Percentiles rank a stretch among this genome's conserved stretches.
These are phyloP conservation scores for Rallus limicola DNA, from an alignment of 2,113 vertebrate genomes.

Conservation along the genomic window DNA sequence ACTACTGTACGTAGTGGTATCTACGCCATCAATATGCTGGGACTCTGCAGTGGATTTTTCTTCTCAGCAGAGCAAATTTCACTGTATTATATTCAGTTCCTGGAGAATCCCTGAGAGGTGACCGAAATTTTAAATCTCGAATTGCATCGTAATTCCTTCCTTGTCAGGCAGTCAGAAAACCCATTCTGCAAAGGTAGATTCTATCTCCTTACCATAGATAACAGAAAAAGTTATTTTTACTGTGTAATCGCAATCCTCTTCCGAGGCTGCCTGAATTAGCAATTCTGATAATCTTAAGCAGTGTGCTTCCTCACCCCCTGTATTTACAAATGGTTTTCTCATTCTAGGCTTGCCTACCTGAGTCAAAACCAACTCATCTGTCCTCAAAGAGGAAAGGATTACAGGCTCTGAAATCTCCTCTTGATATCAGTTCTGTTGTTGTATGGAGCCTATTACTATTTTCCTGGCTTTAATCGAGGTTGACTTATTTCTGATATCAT, in stretches of 20 bases:
- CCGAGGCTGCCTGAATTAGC: slow-evolving; percentile 14
- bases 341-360: background rate
- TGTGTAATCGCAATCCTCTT: background rate
- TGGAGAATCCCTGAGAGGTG: slow-evolving; percentile 7
- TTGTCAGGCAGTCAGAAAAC: background rate
- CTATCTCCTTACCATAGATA: background rate
- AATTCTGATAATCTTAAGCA: background rate
- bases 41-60: background rate
- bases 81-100: background rate
- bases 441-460: background rate
- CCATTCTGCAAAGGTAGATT: background rate
- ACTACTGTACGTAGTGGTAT: background rate
- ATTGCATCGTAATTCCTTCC: background rate
- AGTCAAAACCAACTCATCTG: background rate
- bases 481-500: background rate
- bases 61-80: background rate
- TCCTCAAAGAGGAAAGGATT: slow-evolving; percentile 1
- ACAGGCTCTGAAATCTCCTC: background rate
- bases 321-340: slow-evolving; percentile 5
- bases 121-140: slow-evolving; percentile 12
- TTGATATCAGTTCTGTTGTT: background rate
- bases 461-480: background rate
- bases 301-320: background rate
- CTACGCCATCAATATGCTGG: background rate
- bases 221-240: background rate